phyloP scores from a whole-genome alignment of 2,888 invertebrate species.

The Aquatica leii region DNA sequence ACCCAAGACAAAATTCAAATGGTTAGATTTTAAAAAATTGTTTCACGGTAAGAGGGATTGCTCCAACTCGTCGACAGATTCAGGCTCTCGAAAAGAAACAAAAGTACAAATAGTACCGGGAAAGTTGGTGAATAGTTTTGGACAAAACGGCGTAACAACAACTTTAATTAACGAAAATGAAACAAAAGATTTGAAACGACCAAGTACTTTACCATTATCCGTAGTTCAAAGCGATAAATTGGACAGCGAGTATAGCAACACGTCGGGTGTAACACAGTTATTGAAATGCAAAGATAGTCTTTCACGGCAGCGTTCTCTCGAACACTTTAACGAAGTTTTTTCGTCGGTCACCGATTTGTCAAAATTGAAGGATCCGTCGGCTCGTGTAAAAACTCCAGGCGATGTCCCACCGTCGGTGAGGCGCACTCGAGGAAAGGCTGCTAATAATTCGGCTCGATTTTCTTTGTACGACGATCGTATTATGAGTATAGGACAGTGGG shows the following conservation, averaged over 20 bases:
- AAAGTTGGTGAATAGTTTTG: conserved; percentile 62
- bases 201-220: conserved; percentile 61
- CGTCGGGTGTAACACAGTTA: conserved; percentile 57
- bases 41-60: conserved; percentile 55
- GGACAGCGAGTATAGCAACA: conserved; percentile 42
- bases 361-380: conserved; percentile 76
- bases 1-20: conserved; percentile 47
- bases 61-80: conserved; percentile 45
- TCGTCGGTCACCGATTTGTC: conserved; percentile 72
- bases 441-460: conserved; percentile 70
- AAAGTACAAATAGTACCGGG: conserved; percentile 66
- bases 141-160: conserved; percentile 62
- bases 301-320: conserved; percentile 73
- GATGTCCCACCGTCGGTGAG: conserved; percentile 82
- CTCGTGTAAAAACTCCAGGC: conserved; percentile 82
- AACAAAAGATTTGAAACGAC: conserved; percentile 54
- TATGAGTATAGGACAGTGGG: conserved; percentile 70
- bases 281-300: conserved; percentile 58
- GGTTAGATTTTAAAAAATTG: conserved; percentile 64
- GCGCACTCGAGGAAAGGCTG: conserved; percentile 72
- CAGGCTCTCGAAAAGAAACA: conserved; percentile 58
- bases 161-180: conserved; percentile 55
- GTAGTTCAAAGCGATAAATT: conserved; percentile 47
- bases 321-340: conserved; percentile 80
- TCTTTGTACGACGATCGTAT: conserved; percentile 90